phyloP scores from a whole-genome alignment of 2,888 invertebrate genomes.

The Thymelicus lineola region DNA sequence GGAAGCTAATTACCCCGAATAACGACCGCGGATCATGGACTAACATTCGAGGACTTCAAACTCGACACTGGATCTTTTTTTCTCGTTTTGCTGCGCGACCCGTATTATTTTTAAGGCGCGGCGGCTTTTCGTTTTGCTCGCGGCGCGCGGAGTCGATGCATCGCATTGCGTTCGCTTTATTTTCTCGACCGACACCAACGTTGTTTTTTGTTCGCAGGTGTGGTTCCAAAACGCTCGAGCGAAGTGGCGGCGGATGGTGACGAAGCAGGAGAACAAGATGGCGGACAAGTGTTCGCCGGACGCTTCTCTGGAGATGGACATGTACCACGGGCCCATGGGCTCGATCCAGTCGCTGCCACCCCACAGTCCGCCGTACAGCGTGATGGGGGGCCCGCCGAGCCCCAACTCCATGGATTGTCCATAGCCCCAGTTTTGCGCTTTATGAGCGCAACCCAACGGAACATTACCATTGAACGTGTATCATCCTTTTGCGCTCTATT shows the following conservation, averaged over 20 bases:
- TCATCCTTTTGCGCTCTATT: constrained; percentile 39
- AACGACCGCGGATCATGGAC: constrained; percentile 44
- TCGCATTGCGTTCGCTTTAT: constrained; percentile 50
- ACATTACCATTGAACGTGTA: constrained; percentile 48
- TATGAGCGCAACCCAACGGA: constrained; percentile 65
- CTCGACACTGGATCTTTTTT: constrained; percentile 46
- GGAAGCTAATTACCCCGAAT: constrained; percentile 52
- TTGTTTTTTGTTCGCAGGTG: constrained; percentile 88
- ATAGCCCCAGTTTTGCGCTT: constrained; percentile 83
- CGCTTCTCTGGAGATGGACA: constrained; percentile 87
- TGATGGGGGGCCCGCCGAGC: constrained; percentile 87
- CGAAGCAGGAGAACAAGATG: constrained; percentile 91
- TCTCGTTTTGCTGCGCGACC: constrained; percentile 54
- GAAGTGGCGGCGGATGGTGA: constrained; percentile 95
- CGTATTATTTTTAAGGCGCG: constrained; percentile 55
- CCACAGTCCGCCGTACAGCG: constrained; percentile 89
- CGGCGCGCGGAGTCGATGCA: constrained; percentile 52
- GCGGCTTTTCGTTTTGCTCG: constrained; percentile 60
- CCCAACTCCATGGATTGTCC: constrained; percentile 91
- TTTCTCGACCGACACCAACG: constrained; percentile 55
- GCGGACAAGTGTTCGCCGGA: constrained; percentile 89
- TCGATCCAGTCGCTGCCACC: constrained; percentile 87
- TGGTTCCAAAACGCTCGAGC: constrained; percentile 98
- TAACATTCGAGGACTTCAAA: constrained; percentile 49
- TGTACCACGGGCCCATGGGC: constrained; percentile 87